These are phyloP conservation scores for Molanna angustata DNA, from an alignment of 2,888 invertebrate genomes.

Conservation along the genomic window DNA sequence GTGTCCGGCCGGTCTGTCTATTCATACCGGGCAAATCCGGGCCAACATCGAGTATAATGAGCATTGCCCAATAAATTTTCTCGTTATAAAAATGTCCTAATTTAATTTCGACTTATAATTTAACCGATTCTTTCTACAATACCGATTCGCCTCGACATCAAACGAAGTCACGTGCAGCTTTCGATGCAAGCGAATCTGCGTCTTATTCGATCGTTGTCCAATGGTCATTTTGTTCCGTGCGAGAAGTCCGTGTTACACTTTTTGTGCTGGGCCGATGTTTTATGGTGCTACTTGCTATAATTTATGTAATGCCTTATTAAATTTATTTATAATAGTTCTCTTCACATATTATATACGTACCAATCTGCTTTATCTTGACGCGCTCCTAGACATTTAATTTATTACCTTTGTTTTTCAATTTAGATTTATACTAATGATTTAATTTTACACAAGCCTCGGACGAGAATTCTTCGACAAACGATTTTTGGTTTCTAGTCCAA, in stretches of 20 bases:
- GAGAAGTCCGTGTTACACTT: background rate
- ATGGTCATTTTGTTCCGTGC: background rate
- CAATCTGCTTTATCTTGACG: slow-evolving; percentile 8
- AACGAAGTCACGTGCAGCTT: background rate
- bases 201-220: background rate
- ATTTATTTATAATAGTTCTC: slow-evolving; percentile 12
- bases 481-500: no score
- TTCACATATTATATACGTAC: slow-evolving; percentile 5
- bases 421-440: slow-evolving; percentile 15
- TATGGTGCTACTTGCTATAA: slow-evolving; percentile 13
- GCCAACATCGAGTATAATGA: no score
- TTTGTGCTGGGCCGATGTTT: slow-evolving; percentile 2
- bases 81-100: background rate
- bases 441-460: slow-evolving; percentile 9
- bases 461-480: slow-evolving; percentile 3
- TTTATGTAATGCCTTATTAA: slow-evolving; percentile 18
- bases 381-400: slow-evolving; percentile 7
- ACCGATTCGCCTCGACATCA: no score
- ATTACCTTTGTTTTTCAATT: slow-evolving; percentile 13
- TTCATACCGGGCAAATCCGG: no score
- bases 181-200: background rate
- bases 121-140: background rate
- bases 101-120: background rate
- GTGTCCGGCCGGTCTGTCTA: no score
- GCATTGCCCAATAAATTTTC: no score